Percentiles rank a stretch among this genome's conserved stretches.
These are phyloP conservation scores for Apamea epomidion DNA, from an alignment of 2,888 invertebrate genomes.

Conservation along the genomic window DNA sequence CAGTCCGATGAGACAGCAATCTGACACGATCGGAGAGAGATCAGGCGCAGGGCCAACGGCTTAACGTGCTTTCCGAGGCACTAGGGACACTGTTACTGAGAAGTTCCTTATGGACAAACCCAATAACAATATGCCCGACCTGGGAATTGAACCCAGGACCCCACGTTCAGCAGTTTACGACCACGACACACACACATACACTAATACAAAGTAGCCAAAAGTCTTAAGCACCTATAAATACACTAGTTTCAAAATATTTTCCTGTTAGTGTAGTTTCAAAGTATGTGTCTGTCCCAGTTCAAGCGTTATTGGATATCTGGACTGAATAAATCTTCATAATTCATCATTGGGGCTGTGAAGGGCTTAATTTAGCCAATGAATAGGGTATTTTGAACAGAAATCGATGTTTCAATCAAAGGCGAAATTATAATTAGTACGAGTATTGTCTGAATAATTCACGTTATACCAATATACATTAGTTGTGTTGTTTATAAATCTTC, in stretches of 20 bases:
- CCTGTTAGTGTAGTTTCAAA: not conserved
- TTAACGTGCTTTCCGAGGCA: too few species aligned
- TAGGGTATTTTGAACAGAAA: slow-evolving; percentile 17
- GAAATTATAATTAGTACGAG: slow-evolving; percentile 19
- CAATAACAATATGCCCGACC: too few species aligned
- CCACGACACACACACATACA: too few species aligned
- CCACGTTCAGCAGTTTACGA: too few species aligned
- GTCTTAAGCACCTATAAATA: not conserved
- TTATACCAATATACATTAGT: not conserved
- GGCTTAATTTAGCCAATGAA: slow-evolving; percentile 20
- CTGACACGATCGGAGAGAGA: too few species aligned
- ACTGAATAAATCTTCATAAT: slow-evolving; percentile 14
- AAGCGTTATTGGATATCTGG: not conserved
- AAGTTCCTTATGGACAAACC: too few species aligned
- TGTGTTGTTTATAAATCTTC: not conserved
- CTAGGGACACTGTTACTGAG: too few species aligned
- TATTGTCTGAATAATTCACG: not conserved
- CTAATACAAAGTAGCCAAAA: not conserved
- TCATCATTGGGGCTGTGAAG: not conserved
- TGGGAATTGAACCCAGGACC: too few species aligned
- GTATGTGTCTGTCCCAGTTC: not conserved
- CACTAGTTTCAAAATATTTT: slow-evolving; percentile 13
- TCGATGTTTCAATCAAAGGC: slow-evolving; percentile 15
- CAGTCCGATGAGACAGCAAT: too few species aligned
- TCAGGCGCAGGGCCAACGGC: too few species aligned